Evolutionary conservation across 2,113 vertebrate genomes (phyloP).

Genomic region (Engraulis encrasicolus): DNA sequence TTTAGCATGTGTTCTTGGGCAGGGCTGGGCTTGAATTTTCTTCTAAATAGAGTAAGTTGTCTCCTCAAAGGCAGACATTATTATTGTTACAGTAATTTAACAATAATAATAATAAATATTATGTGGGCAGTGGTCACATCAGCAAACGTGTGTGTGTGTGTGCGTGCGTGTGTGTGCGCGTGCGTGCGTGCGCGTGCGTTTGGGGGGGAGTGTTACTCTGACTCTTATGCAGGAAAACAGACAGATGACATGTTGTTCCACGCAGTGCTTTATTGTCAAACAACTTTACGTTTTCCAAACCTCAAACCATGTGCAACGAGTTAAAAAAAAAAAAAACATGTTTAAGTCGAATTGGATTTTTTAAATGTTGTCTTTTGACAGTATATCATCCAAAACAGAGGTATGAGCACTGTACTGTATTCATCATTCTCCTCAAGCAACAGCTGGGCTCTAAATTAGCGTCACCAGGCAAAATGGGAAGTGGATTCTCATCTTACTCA

Average conservation of each 20-base stretch:
- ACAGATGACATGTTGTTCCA: background rate
- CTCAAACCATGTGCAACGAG: background rate
- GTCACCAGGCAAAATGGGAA: too few relatives aligned
- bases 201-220: too few relatives aligned
- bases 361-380: background rate
- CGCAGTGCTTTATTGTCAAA: slow-evolving; percentile 9
- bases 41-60: background rate
- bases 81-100: too few relatives aligned
- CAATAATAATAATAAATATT: too few relatives aligned
- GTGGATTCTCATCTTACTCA: too few relatives aligned
- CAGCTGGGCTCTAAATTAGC: too few relatives aligned
- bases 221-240: background rate
- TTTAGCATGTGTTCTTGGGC: too few relatives aligned
- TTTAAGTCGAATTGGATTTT: background rate
- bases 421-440: background rate
- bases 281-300: background rate
- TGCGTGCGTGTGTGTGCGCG: background rate
- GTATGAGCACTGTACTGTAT: background rate
- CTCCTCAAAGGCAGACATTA: background rate
- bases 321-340: background rate
- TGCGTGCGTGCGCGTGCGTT: too few relatives aligned
- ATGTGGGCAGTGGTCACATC: too few relatives aligned
- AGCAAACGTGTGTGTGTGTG: slow-evolving; percentile 6
- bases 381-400: background rate
- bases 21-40: too few relatives aligned